Evolutionary conservation across 2,113 vertebrate species (phyloP).

Genomic region (Todiramphus chloris): DNA sequence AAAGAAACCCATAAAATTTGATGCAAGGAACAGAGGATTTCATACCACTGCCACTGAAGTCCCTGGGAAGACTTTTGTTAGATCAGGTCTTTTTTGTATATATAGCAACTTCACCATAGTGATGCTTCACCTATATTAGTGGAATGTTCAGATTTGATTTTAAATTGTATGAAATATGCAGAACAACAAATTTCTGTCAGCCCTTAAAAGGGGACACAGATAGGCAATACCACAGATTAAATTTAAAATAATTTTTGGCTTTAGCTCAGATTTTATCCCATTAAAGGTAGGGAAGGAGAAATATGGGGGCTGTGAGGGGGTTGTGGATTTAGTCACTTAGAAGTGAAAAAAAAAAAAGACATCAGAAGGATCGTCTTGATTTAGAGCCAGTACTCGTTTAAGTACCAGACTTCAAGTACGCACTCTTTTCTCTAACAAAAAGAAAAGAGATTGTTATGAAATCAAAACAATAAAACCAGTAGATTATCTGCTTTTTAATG

Average conservation of each 20-base stretch:
- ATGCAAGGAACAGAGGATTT: neutral
- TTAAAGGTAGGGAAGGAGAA: neutral
- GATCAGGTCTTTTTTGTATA: neutral
- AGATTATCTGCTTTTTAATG: neutral
- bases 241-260: slow-evolving; percentile 7
- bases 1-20: neutral
- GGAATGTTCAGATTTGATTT: neutral
- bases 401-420: neutral
- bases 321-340: neutral
- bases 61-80: neutral
- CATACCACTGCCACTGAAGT: neutral
- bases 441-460: neutral
- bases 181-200: neutral
- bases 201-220: neutral
- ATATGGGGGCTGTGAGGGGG: neutral
- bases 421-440: neutral
- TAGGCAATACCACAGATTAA: neutral
- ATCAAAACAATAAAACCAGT: neutral
- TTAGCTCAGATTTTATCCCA: neutral
- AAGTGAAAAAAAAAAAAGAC: neutral
- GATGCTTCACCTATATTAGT: neutral
- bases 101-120: neutral
- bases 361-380: slow-evolving; percentile 8
- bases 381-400: neutral
- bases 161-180: neutral